These are phyloP conservation scores for Calliopsis andreniformis DNA, from an alignment of 1,140 invertebrate genomes.

Conservation along the genomic window DNA sequence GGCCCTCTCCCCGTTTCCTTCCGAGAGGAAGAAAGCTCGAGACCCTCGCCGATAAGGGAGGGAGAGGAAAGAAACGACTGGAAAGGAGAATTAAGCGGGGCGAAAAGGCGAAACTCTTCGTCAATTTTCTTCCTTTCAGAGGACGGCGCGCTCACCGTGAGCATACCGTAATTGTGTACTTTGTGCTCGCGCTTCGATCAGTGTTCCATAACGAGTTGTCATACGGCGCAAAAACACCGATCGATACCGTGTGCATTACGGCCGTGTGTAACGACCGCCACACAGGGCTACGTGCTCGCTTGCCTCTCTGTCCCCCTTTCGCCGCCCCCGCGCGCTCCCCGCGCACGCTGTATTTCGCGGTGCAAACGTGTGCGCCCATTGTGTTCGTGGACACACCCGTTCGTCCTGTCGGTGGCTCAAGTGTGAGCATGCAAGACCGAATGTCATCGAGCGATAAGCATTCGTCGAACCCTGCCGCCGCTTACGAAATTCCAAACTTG, in stretches of 20 bases:
- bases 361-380: slow-evolving; percentile 34
- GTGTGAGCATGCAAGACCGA: slow-evolving; percentile 54
- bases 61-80: not conserved
- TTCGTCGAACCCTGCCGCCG: slow-evolving; percentile 48
- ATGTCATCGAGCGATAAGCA: slow-evolving; percentile 67
- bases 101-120: slow-evolving; percentile 59
- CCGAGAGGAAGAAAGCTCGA: not conserved
- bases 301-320: not conserved
- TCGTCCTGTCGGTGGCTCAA: slow-evolving; percentile 36
- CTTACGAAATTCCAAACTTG: not conserved
- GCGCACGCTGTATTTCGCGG: slow-evolving; percentile 18
- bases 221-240: slow-evolving; percentile 66
- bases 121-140: slow-evolving; percentile 47
- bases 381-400: slow-evolving; percentile 30
- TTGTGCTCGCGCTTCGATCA: slow-evolving; percentile 67
- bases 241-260: slow-evolving; percentile 65
- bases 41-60: too few species aligned
- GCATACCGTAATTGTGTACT: slow-evolving; percentile 63
- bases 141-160: slow-evolving; percentile 40
- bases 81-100: slow-evolving; percentile 42
- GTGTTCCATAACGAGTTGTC: slow-evolving; percentile 70
- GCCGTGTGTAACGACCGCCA: slow-evolving; percentile 45
- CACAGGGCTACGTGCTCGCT: slow-evolving; percentile 5
- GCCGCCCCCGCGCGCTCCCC: too few species aligned
- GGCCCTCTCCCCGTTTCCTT: slow-evolving; percentile 6